A percentile compares a stretch with the other conserved stretches of the same genome.
phyloP scores from a whole-genome alignment of 2,888 invertebrate genomes.

The Agrilus biguttatus region DNA sequence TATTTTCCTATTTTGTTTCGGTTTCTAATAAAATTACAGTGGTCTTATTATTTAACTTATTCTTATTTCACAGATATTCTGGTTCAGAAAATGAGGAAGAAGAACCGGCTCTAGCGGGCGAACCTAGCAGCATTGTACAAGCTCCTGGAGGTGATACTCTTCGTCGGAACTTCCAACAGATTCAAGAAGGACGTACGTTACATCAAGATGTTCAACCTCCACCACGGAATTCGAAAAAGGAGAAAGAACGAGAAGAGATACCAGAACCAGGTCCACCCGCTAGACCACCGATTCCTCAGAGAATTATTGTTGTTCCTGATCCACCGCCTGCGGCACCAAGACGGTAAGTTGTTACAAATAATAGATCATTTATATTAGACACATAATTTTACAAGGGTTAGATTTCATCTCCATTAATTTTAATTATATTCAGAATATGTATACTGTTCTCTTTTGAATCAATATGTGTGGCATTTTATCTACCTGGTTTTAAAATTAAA shows the following conservation, averaged over 20 bases:
- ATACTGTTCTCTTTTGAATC: no score
- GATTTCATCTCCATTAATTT: conserved; percentile 3
- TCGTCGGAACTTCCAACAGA: conserved; percentile 94
- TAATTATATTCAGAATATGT: not conserved
- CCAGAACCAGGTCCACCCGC: conserved; percentile 80
- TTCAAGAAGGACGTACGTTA: conserved; percentile 67
- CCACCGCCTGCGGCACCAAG: conserved; percentile 43
- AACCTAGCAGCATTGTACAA: conserved; percentile 90
- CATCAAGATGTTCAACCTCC: conserved; percentile 44
- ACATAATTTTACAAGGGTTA: not conserved
- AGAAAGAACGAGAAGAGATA: conserved; percentile 42
- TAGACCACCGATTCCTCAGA: conserved; percentile 77
- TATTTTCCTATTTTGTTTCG: no score
- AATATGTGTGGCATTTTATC: no score
- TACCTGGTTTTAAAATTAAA: not conserved
- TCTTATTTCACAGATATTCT: conserved; percentile 50
- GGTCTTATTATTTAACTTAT: not conserved
- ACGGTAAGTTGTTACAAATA: conserved; percentile 35
- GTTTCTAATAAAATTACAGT: no score
- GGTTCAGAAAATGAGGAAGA: conserved; percentile 97
- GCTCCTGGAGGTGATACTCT: conserved; percentile 86
- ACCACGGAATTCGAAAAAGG: conserved; percentile 30
- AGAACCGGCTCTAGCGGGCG: conserved; percentile 79
- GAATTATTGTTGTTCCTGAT: conserved; percentile 84
- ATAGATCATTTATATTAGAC: no score